Conservation (phyloP, 1,140 invertebrate species). For the Cherax destructor region DNA sequence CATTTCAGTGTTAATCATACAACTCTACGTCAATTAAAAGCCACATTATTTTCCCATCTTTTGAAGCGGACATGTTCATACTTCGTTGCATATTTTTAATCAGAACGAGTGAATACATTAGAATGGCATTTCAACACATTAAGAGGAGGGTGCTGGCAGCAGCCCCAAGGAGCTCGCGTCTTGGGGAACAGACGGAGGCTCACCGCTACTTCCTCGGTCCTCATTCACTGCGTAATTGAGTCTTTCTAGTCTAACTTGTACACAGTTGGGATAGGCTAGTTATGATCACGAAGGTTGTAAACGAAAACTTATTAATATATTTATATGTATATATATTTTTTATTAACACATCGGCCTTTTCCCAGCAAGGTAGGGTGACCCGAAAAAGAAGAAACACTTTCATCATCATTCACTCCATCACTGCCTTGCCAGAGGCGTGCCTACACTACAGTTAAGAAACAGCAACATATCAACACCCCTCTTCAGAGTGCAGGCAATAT, state of each 20-base stretch:
- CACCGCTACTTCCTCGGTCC: background rate
- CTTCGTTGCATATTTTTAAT: conserved; percentile 69
- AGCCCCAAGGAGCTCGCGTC: background rate
- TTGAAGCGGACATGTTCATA: conserved; percentile 66
- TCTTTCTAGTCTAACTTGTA: background rate
- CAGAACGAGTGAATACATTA: conserved; percentile 68
- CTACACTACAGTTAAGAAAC: too few species aligned
- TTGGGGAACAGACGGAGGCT: background rate
- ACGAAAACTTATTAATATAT: too few species aligned
- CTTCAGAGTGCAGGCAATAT: too few species aligned
- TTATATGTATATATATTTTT: too few species aligned
- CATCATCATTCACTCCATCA: too few species aligned
- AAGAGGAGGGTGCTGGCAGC: conserved; percentile 27
- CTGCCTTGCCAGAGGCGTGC: too few species aligned
- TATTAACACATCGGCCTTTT: too few species aligned
- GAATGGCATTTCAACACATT: conserved; percentile 69
- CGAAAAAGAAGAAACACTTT: too few species aligned
- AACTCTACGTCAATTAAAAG: conserved; percentile 61
- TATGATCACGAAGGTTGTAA: background rate
- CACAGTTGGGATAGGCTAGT: background rate
- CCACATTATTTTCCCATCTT: conserved; percentile 69
- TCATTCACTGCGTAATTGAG: background rate
- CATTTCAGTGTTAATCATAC: conserved; percentile 53
- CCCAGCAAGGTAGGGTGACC: too few species aligned
- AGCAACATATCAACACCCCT: too few species aligned